Conservation (phyloP, 2,113 vertebrate species). For the Dunckerocampus dactyliophorus region DNA sequence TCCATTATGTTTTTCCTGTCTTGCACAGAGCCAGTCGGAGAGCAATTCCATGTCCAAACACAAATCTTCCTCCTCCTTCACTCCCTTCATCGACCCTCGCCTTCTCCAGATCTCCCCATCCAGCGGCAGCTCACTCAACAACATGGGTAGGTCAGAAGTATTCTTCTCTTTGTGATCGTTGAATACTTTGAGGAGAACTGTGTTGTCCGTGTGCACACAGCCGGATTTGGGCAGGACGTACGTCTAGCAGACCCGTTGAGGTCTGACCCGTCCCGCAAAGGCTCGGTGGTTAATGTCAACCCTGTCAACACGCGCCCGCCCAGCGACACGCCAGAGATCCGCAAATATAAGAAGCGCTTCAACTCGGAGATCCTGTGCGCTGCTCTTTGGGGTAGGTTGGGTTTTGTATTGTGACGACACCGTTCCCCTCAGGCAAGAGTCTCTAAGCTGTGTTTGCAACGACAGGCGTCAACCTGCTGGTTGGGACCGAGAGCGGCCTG, state of each 20-base stretch:
- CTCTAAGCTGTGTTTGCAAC: neutral
- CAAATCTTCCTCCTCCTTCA: constrained; percentile 99
- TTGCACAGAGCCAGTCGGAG: constrained; percentile 88
- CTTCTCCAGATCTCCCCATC: constrained; percentile 98
- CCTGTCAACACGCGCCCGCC: constrained; percentile 95
- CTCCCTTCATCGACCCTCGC: constrained; percentile 97
- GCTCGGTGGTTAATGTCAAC: constrained; percentile 97
- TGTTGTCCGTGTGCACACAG: constrained; percentile 47
- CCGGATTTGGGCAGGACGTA: constrained; percentile 86
- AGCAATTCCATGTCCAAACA: constrained; percentile 98
- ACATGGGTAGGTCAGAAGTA: constrained; percentile 79
- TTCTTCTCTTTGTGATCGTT: neutral
- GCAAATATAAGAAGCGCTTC: constrained; percentile 98
- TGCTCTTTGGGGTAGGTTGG: constrained; percentile 85
- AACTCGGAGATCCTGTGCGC: constrained; percentile 96
- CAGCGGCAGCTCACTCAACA: constrained; percentile 91
- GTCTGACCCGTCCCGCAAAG: constrained; percentile 90
- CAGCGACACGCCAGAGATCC: constrained; percentile 92
- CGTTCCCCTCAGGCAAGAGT: too few relatives aligned
- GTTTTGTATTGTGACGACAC: accelerated
- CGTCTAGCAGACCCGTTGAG: constrained; percentile 86
- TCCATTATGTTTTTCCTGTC: constrained; percentile 39
- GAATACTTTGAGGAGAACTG: neutral
- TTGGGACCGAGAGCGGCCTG: constrained; percentile 86
- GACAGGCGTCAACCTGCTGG: constrained; percentile 89